Evolutionary conservation across 2,797 vertebrate species (phyloP).

Genomic region (Acanthis flammea): DNA sequence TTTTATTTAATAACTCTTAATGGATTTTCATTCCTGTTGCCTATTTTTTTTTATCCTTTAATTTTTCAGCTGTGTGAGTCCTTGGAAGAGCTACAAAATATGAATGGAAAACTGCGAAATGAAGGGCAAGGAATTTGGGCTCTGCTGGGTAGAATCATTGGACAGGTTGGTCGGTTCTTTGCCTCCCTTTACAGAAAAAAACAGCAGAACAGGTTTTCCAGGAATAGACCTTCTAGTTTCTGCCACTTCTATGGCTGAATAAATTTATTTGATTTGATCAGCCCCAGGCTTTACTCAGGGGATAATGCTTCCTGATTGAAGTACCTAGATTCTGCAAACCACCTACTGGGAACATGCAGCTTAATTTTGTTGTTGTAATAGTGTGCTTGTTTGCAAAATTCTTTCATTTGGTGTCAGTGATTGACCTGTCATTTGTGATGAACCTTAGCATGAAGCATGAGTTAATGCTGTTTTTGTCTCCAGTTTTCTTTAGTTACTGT

Average conservation of each 20-base stretch:
- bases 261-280: slow-evolving; percentile 42
- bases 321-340: slow-evolving; percentile 23
- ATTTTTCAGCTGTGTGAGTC: slow-evolving; percentile 88
- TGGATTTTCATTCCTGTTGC: not conserved
- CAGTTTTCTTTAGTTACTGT: slow-evolving; percentile 56
- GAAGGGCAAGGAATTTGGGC: slow-evolving; percentile 94
- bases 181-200: not conserved
- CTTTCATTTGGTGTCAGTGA: slow-evolving; percentile 77
- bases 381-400: slow-evolving; percentile 69
- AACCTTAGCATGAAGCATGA: slow-evolving; percentile 64
- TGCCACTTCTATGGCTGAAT: not conserved
- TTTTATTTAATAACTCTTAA: not conserved
- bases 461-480: slow-evolving; percentile 59
- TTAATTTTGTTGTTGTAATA: slow-evolving; percentile 69
- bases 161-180: slow-evolving; percentile 82
- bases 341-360: slow-evolving; percentile 18
- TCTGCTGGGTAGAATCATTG: slow-evolving; percentile 89
- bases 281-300: not conserved
- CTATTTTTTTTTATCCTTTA: not conserved
- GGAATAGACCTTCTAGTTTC: not conserved
- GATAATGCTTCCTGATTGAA: slow-evolving; percentile 49
- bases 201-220: not conserved
- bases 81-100: slow-evolving; percentile 92
- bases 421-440: slow-evolving; percentile 79
- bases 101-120: slow-evolving; percentile 88